Base-by-base conservation (phyloP, 2,888 invertebrate species). In the Dryocosmus kuriphilus region DNA sequence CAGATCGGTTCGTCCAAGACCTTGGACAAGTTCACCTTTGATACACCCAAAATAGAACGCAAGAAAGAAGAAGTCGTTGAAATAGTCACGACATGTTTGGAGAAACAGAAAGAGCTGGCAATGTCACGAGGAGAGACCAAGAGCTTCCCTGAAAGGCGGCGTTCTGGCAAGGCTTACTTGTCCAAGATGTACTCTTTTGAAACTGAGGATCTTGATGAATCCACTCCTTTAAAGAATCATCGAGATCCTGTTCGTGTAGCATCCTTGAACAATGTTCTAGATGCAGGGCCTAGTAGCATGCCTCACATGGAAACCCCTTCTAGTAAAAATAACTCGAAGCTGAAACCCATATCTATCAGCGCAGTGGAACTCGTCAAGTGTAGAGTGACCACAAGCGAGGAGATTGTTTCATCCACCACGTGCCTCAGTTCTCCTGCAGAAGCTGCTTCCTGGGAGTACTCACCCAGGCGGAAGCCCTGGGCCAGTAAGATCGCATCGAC, bases 151-250 rank as follows among this genome's bases (percentile, higher is more conserved):
- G 86, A 86, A 24, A 80, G 88, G 24, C 84, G 86, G 32, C 86
- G 86, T 0, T 91, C 90, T 9, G 89, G 90, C 2, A 90, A 91
- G 62, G 89, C 88, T n/a, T 86, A 88, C 16, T 80, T 91, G n/a
- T 78, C 88, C 11, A 90, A 91, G 78, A 91, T 91, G 91, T 90
- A 90, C 73, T 91, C 91, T 0, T 91, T 91, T 74, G 91, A 91
- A 61, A 91, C 91, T 0, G 91, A 91, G 76, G 90, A 91, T 62
- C 78, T 91, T 2, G 88, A 87, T 27, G 86, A 88, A 27, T 79
- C 82, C 7, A 75, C 81, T 0, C 73, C 82, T 5, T 55, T 77
- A 14, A 88, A 88, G 19, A 80, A 80, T 1, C 86, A 80, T n/a
- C 79, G 88, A 3, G 88, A 90, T 83, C 85, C 88, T 0, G 71